Evolutionary conservation across 2,797 vertebrate genomes (phyloP), one percentile per base, ranked within the genome.

Genomic region (Octomys mimax): DNA sequence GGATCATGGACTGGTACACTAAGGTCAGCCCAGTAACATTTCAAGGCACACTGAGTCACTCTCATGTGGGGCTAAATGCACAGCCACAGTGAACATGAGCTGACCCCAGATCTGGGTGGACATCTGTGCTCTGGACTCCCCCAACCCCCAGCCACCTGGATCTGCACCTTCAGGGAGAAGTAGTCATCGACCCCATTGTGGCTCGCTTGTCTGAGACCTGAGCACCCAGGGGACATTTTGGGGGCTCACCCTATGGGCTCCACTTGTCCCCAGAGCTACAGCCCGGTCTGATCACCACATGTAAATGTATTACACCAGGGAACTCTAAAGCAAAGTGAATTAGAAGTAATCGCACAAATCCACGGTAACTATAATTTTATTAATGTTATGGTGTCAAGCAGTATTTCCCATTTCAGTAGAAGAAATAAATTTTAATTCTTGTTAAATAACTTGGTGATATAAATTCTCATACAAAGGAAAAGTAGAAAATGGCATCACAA

Each of bases 381-480:
- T 57, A 88, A n/a, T 49, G 46, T 54, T 49, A 68, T 66, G 19
- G 24, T 59, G 10, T 87, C 94, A 96, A 64, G 42, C 78, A 89
- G n/a, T 46, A 73, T 62, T 87, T n/a, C 28, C 24, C 79, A 54
- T 80, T 92, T 77, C 52, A 73, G 64, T 71, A 6, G 22, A 52
- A 86, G 57, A 91, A 95, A 70, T 71, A 91, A 80, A 89, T 89
- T 80, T 77, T 46, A 95, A 88, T 82, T 91, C 61, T 73, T 39
- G 13, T 62, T 80, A 75, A 93, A 82, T 12, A 71, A 64, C 9
- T 57, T 64, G 42, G 33, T 54, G 31, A 49, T 33, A 81, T 52
- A 78, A 71, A 36, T 7, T 84, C 14, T 92, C 31, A 78, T 6
- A 39, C 10, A 59, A 3, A 77, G 31, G n/a, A 86, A 87, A 71